Evolutionary conservation across 2,797 vertebrate species (phyloP).

Genomic region (Crocodylus rhombifer): DNA sequence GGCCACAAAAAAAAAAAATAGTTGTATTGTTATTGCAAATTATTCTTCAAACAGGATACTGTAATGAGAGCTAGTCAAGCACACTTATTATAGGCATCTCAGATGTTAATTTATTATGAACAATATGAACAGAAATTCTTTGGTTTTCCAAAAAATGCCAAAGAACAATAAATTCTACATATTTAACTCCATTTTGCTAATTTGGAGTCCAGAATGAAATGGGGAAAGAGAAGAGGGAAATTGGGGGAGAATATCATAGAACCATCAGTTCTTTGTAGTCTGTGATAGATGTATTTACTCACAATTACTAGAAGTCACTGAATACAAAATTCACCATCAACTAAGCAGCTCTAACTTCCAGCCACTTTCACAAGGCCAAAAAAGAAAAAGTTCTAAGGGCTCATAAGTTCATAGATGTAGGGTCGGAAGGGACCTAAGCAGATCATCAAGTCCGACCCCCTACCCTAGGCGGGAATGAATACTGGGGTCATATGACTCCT

Average conservation of each 20-base stretch:
- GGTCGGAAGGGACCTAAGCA: no score
- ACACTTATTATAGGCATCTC: not conserved
- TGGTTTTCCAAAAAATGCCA: not conserved
- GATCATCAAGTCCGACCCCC: no score
- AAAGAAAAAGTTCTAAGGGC: not conserved
- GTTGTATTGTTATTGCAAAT: not conserved
- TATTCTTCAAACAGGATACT: not conserved
- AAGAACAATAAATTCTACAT: not conserved
- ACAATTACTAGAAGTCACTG: not conserved
- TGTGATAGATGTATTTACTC: not conserved
- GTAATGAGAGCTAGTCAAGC: not conserved
- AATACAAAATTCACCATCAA: not conserved
- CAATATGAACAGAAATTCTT: not conserved
- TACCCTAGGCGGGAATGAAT: no score
- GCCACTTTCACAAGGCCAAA: not conserved
- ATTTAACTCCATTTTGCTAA: not conserved
- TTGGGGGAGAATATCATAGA: not conserved
- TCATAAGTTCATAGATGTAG: no score
- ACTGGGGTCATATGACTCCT: no score
- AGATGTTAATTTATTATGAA: rapidly evolving
- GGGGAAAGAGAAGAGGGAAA: not conserved
- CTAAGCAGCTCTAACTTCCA: not conserved
- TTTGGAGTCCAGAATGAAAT: not conserved
- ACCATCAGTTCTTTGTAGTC: not conserved
- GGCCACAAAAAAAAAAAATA: not conserved